phyloP scores from a whole-genome alignment of 2,113 vertebrate species.

The Tautogolabrus adspersus region DNA sequence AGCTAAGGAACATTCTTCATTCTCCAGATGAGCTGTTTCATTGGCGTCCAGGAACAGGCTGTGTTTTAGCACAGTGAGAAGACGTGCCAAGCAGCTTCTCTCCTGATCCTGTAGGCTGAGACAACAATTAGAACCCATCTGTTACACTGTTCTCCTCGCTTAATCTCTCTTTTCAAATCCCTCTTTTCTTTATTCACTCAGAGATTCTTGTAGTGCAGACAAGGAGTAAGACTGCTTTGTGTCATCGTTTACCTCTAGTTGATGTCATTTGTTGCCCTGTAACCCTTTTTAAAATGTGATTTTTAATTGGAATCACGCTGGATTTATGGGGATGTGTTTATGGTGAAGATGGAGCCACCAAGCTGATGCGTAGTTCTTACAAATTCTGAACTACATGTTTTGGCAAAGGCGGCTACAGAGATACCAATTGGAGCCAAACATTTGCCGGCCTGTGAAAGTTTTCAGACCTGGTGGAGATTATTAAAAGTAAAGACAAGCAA shows the following conservation, averaged over 20 bases:
- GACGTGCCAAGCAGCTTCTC: conserved; percentile 66
- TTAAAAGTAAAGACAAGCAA: not conserved
- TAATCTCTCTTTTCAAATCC: conserved; percentile 9
- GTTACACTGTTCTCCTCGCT: conserved; percentile 32
- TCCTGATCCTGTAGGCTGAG: conserved; percentile 39
- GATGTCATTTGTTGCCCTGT: not conserved
- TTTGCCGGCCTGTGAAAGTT: not conserved
- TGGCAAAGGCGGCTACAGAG: not conserved
- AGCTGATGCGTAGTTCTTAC: not conserved
- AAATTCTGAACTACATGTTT: not conserved
- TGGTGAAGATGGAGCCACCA: not conserved
- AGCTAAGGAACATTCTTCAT: conserved; percentile 32
- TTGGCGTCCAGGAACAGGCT: conserved; percentile 61
- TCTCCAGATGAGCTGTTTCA: conserved; percentile 60
- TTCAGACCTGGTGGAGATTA: not conserved
- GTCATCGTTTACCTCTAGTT: not conserved
- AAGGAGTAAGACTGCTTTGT: not conserved
- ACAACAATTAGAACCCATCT: conserved; percentile 58
- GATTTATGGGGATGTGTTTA: not conserved
- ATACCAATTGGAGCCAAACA: not conserved
- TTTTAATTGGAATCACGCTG: not conserved
- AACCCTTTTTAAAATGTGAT: not conserved
- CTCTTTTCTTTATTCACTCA: conserved; percentile 30
- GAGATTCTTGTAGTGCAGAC: not conserved
- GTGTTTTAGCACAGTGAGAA: conserved; percentile 57